Evolutionary conservation across 2,888 invertebrate genomes (phyloP), one percentile per base, ranked within the genome.

Genomic region (Atherix ibis): DNA sequence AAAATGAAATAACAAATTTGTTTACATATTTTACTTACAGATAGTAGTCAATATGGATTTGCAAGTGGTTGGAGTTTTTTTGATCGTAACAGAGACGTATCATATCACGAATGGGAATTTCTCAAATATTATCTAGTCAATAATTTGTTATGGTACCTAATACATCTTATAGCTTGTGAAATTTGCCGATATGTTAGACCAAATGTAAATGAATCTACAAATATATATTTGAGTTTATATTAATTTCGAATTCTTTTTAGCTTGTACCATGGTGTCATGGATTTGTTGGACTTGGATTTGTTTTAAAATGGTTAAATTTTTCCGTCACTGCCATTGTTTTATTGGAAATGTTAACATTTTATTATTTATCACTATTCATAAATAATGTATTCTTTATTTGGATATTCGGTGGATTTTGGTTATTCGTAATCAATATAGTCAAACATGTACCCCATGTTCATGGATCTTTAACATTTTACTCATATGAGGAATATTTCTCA

Each of bases 101-200:
- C 52, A 29, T 56, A 56, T 37, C 50, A 53, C 34, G 61, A 61
- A 38, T 44, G 58, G 37, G 56, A 58, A 36, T 49, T 51, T 31
- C 57, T 56, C 22, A 49, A 46, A 16, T 45, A 47, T 14, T 57
- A 52, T 16, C 45, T 59, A 4, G 27, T 28, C 5, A 48, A 40
- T 3, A 53, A 49, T 32, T 50, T 49, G 45, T 45, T 48, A 2
- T 60, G 53, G 48, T 61, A 55, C 41, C 27, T 55, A 24, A 39
- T 54, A 25, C 61, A 61, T 40, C 40, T 50, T 3, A 10, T 43
- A 2, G 37, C 49, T 2, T 46, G 47, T 5, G 47, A 48, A 15
- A 9, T 47, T 19, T 33, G 34, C 18, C 35, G 15, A 14, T 25
- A 27, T 22, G 4, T 36, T 10, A 31, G 32, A 14, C 29, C 30